Percentiles rank a stretch among this genome's conserved stretches.
Evolutionary conservation across 92 coral and sea anemone species (phyloP).

Genomic region (Diadumene lineata): DNA sequence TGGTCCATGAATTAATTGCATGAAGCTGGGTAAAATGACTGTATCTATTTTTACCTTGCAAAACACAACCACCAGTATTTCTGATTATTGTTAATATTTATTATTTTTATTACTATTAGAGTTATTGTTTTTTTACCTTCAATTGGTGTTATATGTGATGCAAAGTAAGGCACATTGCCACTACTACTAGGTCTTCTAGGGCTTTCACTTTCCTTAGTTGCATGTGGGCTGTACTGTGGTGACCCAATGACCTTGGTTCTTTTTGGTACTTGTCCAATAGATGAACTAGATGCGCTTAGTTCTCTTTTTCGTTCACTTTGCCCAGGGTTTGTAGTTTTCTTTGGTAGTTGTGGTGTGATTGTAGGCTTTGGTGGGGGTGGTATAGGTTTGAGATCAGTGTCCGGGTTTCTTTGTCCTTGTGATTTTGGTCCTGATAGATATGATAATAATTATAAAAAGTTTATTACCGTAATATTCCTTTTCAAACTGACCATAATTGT

Average conservation of each 20-base stretch:
- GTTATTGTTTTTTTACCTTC: too few relatives aligned
- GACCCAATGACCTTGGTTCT: constrained; percentile 77
- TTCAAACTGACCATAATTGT: too few relatives aligned
- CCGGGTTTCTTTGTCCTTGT: constrained; percentile 64
- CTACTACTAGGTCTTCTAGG: constrained; percentile 69
- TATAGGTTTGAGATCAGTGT: constrained; percentile 87
- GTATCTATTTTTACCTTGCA: too few relatives aligned
- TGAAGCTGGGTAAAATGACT: too few relatives aligned
- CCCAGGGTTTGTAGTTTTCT: constrained; percentile 58
- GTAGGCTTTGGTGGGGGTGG: constrained; percentile 80
- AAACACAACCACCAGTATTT: too few relatives aligned
- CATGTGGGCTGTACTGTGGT: constrained; percentile 78
- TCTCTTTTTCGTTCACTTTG: constrained; percentile 86
- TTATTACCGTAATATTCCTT: too few relatives aligned
- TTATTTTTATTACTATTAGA: too few relatives aligned
- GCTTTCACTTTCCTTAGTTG: constrained; percentile 63
- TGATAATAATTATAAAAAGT: too few relatives aligned
- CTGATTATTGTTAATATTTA: too few relatives aligned
- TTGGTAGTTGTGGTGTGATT: constrained; percentile 60
- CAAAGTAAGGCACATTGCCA: constrained; percentile 52
- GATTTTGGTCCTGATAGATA: constrained; percentile 52
- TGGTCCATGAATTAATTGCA: too few relatives aligned
- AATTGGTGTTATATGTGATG: constrained; percentile 70
- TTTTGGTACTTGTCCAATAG: constrained; percentile 63
- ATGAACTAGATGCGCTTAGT: constrained; percentile 65